phyloP scores from a whole-genome alignment of 2,797 vertebrate genomes.

The Oreochromis grahami region DNA sequence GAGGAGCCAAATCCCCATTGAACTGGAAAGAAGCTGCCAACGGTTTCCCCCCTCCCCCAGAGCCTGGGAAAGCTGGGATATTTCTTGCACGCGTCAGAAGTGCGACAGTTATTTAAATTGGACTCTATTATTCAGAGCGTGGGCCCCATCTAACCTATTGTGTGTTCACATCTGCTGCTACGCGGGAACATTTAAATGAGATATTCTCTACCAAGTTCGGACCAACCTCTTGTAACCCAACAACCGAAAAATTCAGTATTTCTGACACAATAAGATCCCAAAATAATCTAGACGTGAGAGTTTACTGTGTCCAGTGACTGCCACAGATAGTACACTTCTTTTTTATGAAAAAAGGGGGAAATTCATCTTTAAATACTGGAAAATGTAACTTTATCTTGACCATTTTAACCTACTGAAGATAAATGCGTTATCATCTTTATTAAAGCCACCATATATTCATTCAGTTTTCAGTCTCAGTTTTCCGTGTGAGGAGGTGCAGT shows the following conservation, averaged over 20 bases:
- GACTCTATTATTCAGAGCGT: conserved; percentile 59
- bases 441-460: not conserved
- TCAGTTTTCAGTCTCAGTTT: not conserved
- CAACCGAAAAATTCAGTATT: not conserved
- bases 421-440: not conserved
- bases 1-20: conserved; percentile 38
- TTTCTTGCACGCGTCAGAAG: conserved; percentile 76
- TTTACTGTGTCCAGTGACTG: not conserved
- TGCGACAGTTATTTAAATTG: conserved; percentile 84
- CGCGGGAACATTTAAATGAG: conserved; percentile 63
- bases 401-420: not conserved
- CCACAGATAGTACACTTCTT: not conserved
- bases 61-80: conserved; percentile 66
- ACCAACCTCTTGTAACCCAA: not conserved
- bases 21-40: conserved; percentile 48
- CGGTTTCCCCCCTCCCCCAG: conserved; percentile 44
- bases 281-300: not conserved
- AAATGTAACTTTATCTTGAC: not conserved
- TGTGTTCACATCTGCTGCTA: conserved; percentile 73
- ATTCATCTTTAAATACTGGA: not conserved
- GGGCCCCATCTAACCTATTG: conserved; percentile 46
- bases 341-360: not conserved
- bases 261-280: not conserved
- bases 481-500: not conserved
- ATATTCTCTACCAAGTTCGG: not conserved